Evolutionary conservation across 2,888 invertebrate genomes (phyloP).

Genomic region (Idaea straminata): DNA sequence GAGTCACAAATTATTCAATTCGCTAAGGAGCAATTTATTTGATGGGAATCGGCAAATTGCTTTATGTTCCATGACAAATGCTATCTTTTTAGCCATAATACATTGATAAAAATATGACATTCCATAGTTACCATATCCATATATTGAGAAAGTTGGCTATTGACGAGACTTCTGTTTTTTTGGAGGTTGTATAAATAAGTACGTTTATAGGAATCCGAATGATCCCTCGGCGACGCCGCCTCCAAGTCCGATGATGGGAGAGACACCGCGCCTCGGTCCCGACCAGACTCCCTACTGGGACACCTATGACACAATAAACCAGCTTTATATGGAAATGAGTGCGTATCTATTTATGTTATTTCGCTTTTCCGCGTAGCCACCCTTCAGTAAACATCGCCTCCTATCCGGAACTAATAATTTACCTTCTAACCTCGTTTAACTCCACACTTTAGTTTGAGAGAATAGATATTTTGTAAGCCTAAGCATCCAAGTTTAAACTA

Average conservation of each 20-base stretch:
- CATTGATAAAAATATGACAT: not conserved
- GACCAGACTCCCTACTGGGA: conserved; percentile 90
- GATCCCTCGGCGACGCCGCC: conserved; percentile 77
- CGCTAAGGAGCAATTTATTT: conserved; percentile 13
- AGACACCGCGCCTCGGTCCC: conserved; percentile 60
- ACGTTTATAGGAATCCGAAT: conserved; percentile 83
- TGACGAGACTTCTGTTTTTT: conserved; percentile 2
- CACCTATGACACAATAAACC: conserved; percentile 94
- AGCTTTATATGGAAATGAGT: conserved; percentile 91
- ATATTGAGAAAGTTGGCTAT: conserved; percentile 9
- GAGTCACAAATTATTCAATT: conserved; percentile 20
- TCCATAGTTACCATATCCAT: not conserved
- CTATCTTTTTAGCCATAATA: not conserved
- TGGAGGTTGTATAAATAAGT: conserved; percentile 1
- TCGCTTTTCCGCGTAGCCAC: conserved; percentile 21
- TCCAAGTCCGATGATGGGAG: conserved; percentile 73
- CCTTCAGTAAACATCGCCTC: conserved; percentile 15
- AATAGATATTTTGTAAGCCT: not conserved
- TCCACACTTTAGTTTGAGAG: conserved; percentile 4
- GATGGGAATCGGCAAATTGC: conserved; percentile 12
- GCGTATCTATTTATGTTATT: conserved; percentile 47
- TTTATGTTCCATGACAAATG: conserved; percentile 12
- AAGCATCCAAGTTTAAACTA: conserved; percentile 12
- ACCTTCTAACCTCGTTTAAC: conserved; percentile 14
- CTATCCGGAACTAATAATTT: conserved; percentile 15